Evolutionary conservation across 2,888 invertebrate genomes (phyloP).

Genomic region (Andrena bucephala): DNA sequence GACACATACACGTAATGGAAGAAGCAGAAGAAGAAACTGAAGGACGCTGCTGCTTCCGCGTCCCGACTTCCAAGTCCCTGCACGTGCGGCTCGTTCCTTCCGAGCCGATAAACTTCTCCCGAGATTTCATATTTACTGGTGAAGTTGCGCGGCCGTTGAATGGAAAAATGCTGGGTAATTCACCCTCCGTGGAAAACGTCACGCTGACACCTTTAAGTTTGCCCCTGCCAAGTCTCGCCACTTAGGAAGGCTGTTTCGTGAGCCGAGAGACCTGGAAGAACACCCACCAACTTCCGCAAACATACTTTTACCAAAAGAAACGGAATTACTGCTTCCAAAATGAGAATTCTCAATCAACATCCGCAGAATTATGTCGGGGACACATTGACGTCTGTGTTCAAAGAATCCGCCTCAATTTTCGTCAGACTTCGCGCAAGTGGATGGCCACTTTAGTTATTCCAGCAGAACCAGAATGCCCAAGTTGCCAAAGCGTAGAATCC

Average conservation of each 20-base stretch:
- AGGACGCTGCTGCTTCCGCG: not conserved
- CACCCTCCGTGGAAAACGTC: not conserved
- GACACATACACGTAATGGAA: not conserved
- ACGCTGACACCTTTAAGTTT: slow-evolving; percentile 11
- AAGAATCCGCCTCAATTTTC: too few species aligned
- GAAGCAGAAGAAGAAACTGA: not conserved
- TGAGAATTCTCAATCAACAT: too few species aligned
- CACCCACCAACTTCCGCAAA: too few species aligned
- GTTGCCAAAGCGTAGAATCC: not conserved
- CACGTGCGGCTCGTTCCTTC: slow-evolving; percentile 34
- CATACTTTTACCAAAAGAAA: too few species aligned
- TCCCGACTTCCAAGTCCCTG: slow-evolving; percentile 2
- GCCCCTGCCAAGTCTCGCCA: not conserved
- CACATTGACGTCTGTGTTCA: too few species aligned
- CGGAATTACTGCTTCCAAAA: too few species aligned
- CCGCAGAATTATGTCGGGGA: too few species aligned
- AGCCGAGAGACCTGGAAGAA: not conserved
- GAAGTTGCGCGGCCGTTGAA: slow-evolving; percentile 18
- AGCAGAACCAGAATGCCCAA: not conserved
- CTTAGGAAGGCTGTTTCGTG: not conserved
- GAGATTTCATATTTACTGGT: slow-evolving; percentile 39
- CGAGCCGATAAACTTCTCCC: slow-evolving; percentile 19
- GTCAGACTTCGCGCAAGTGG: too few species aligned
- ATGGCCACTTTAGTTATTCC: too few species aligned
- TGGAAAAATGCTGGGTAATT: slow-evolving; percentile 17